Conservation (phyloP, 2,888 invertebrate species). For the Portevinia maculata region DNA sequence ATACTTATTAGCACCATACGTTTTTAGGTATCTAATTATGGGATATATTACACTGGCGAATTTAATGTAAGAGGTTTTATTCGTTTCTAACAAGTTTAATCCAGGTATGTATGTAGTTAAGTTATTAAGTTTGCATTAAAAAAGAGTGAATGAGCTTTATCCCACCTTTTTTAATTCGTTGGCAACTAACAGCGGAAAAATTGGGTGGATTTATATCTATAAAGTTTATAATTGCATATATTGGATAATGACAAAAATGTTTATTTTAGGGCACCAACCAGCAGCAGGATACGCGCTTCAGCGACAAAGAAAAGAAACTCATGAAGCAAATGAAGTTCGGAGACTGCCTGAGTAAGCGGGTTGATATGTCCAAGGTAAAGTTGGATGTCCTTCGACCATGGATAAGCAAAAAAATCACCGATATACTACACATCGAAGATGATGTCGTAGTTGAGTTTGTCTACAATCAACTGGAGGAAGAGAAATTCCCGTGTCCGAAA, state of each 20-base stretch:
- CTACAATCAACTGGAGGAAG: constrained; percentile 97
- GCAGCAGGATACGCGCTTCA: constrained; percentile 99
- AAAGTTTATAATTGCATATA: neutral
- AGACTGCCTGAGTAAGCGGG: constrained; percentile 96
- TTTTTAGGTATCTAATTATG: no score
- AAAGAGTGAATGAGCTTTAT: neutral
- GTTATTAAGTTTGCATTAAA: no score
- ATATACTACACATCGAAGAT: constrained; percentile 98
- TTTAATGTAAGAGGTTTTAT: no score
- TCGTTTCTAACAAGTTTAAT: no score
- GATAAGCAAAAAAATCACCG: constrained; percentile 98
- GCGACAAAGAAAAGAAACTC: constrained; percentile 99
- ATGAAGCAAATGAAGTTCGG: constrained; percentile 99
- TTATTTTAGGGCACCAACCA: constrained; percentile 95
- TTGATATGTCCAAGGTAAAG: constrained; percentile 99
- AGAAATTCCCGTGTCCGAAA: constrained; percentile 97
- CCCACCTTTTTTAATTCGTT: neutral
- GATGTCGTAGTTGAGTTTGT: constrained; percentile 99
- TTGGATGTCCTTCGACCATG: constrained; percentile 99
- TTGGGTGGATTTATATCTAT: neutral
- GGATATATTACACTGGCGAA: no score
- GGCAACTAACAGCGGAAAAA: neutral
- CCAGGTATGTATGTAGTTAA: no score
- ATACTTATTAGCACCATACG: no score
- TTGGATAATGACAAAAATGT: constrained; percentile 7